Conservation (phyloP, 2,113 vertebrate species). For the Trichomycterus rosablanca region DNA sequence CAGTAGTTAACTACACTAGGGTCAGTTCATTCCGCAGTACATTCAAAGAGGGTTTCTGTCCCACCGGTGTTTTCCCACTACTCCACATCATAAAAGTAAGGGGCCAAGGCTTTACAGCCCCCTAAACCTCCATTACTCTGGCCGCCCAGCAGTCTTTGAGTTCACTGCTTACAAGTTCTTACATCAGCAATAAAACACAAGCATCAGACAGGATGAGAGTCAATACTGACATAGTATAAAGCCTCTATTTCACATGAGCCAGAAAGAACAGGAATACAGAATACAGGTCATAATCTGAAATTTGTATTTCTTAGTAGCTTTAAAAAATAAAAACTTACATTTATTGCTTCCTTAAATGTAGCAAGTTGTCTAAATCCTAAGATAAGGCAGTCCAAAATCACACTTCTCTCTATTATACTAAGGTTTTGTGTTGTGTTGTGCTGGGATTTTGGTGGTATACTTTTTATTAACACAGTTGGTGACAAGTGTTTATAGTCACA, state of each 20-base stretch:
- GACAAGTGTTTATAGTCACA: too few relatives aligned
- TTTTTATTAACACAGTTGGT: too few relatives aligned
- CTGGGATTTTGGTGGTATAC: too few relatives aligned
- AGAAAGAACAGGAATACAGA: constrained; percentile 35
- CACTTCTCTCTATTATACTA: too few relatives aligned
- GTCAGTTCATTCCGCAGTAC: background rate
- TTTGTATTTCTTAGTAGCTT: background rate
- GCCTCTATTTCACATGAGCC: constrained; percentile 62
- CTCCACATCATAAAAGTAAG: constrained; percentile 66
- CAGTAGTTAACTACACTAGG: background rate
- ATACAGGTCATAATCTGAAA: background rate
- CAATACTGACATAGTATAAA: constrained; percentile 73
- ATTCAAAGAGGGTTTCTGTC: constrained; percentile 46
- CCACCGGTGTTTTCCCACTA: constrained; percentile 48
- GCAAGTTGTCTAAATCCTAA: too few relatives aligned
- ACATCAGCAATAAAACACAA: constrained; percentile 58
- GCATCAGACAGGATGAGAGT: constrained; percentile 69
- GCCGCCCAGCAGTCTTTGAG: constrained; percentile 60
- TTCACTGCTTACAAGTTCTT: constrained; percentile 43
- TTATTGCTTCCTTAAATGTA: too few relatives aligned
- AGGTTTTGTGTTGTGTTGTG: too few relatives aligned
- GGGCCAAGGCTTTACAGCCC: constrained; percentile 65
- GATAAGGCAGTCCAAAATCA: too few relatives aligned
- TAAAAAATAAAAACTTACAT: too few relatives aligned
- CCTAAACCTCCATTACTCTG: constrained; percentile 61